Percentiles rank a stretch among this genome's conserved stretches.
Conservation (phyloP, 2,888 invertebrate genomes). For the Arenicola marina region DNA sequence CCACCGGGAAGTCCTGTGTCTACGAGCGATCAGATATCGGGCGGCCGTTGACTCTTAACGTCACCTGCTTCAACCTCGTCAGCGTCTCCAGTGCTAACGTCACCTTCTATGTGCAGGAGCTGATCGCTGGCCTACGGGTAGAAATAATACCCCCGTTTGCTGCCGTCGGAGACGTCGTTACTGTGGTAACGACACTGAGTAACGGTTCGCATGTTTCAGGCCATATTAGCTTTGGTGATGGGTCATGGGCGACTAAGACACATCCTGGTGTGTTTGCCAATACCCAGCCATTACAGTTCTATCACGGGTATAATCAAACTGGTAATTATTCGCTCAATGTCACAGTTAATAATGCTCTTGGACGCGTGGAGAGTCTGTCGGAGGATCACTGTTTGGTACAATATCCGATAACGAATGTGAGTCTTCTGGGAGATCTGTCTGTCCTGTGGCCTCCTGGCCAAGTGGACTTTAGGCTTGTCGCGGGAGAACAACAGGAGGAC, state of each 20-base stretch:
- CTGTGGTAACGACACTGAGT: background rate
- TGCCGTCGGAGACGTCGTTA: background rate
- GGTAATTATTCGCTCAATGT: background rate
- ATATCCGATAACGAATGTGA: background rate
- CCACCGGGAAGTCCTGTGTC: background rate
- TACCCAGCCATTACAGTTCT: background rate
- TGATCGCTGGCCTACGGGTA: background rate
- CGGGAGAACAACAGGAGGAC: background rate
- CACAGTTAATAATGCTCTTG: background rate
- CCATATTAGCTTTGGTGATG: background rate
- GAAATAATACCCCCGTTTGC: background rate
- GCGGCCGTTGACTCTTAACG: too few relatives aligned
- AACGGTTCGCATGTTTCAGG: background rate
- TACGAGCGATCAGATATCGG: too few relatives aligned
- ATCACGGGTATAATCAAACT: background rate
- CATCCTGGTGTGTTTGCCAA: background rate
- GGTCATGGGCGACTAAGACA: background rate
- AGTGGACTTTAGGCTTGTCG: background rate
- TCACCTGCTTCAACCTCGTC: background rate
- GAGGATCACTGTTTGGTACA: background rate
- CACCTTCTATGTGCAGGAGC: background rate
- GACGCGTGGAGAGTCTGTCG: background rate
- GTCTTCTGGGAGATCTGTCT: background rate
- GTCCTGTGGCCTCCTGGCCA: constrained; percentile 2
- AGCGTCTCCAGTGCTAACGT: background rate